A percentile compares a stretch with the other conserved stretches of the same genome.
phyloP scores from a whole-genome alignment of 2,888 invertebrate species.

The Nymphalis c-album region DNA sequence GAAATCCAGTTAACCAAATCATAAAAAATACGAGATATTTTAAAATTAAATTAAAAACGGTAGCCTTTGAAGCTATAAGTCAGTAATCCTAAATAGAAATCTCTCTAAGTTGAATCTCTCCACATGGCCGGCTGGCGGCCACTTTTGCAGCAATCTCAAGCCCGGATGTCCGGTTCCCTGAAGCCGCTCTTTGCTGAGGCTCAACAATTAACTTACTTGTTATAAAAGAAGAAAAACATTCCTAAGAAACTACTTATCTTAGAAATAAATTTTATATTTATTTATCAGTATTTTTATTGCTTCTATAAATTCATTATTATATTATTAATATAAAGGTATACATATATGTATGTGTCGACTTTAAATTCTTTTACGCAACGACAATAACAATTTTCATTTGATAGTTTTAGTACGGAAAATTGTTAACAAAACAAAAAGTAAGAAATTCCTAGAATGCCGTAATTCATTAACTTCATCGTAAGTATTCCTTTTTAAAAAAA shows the following conservation, averaged over 20 bases:
- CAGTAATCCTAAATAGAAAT: constrained; percentile 4
- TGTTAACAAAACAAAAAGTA: no score
- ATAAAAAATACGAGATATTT: neutral
- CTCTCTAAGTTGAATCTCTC: constrained; percentile 46
- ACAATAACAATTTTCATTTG: no score
- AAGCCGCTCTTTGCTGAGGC: constrained; percentile 54
- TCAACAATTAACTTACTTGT: constrained; percentile 47
- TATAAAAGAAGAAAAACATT: constrained; percentile 14
- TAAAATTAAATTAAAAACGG: constrained; percentile 12
- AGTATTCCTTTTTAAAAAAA: no score
- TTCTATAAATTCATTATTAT: no score
- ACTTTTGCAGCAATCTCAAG: constrained; percentile 61
- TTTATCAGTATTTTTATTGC: no score
- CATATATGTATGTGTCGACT: no score
- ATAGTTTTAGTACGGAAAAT: no score
- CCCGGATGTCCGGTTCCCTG: constrained; percentile 62
- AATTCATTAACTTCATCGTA: no score
- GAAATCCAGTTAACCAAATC: neutral
- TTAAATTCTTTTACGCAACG: no score
- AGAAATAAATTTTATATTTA: neutral
- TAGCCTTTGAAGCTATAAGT: constrained; percentile 3
- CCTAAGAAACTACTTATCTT: neutral
- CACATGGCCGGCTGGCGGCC: constrained; percentile 48
- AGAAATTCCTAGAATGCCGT: no score
- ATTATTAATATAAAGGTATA: no score